Percentiles rank a stretch among this genome's conserved stretches.
Conservation (phyloP, 30 jellyfish, hydroid and myxozoan species). For the Aurelia aurita complex sp. Pacific region DNA sequence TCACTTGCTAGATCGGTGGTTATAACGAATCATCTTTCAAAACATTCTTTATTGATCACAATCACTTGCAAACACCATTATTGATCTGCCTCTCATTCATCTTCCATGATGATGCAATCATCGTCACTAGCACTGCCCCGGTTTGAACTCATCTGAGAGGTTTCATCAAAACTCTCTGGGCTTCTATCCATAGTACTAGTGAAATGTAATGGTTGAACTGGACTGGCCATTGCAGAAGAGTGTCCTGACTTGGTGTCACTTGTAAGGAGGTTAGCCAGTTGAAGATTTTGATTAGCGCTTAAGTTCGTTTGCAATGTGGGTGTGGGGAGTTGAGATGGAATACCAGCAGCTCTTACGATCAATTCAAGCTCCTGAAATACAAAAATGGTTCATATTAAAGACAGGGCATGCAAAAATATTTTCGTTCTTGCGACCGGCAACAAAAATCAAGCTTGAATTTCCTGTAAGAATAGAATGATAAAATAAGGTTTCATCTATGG, state of each 20-base stretch:
- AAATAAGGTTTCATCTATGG: too few relatives aligned
- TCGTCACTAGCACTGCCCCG: conserved; percentile 57
- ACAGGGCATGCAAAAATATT: background rate
- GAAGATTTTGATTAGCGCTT: conserved; percentile 18
- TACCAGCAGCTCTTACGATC: conserved; percentile 88
- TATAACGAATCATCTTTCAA: background rate
- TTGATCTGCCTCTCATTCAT: conserved; percentile 23
- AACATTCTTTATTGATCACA: conserved; percentile 33
- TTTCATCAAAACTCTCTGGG: conserved; percentile 68
- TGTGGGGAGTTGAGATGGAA: conserved; percentile 89
- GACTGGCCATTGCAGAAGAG: conserved; percentile 47
- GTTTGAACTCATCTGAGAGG: conserved; percentile 53
- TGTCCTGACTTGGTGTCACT: conserved; percentile 10
- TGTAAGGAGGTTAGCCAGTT: conserved; percentile 53
- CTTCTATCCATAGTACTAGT: conserved; percentile 55
- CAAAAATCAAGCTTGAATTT: too few relatives aligned
- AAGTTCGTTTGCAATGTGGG: conserved; percentile 74
- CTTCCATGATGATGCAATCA: conserved; percentile 85
- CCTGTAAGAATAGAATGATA: too few relatives aligned
- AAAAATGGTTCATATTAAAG: background rate
- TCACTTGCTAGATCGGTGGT: too few relatives aligned
- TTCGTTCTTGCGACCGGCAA: too few relatives aligned
- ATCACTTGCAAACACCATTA: conserved; percentile 20
- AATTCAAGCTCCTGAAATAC: conserved; percentile 85
- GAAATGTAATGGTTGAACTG: conserved; percentile 54